Evolutionary conservation across 2,797 vertebrate genomes (phyloP).

Genomic region (Todus mexicanus): DNA sequence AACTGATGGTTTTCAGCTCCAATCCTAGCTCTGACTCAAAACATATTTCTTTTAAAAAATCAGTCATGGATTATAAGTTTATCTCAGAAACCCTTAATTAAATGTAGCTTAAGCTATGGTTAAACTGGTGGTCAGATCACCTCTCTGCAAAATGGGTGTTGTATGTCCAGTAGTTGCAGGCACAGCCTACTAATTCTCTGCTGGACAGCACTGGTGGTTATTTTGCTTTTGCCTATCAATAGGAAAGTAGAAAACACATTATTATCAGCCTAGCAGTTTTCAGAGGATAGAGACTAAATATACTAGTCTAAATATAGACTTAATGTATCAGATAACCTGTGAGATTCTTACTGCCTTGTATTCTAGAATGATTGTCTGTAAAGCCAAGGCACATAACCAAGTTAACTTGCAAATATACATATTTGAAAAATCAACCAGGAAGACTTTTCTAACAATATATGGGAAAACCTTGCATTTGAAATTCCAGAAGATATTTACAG

Average conservation of each 20-base stretch:
- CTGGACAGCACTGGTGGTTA: neutral
- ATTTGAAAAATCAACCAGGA: neutral
- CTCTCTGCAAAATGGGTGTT: neutral
- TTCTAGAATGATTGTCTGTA: neutral
- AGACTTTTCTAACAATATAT: neutral
- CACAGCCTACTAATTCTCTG: neutral
- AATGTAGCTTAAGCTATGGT: neutral
- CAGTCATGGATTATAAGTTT: neutral
- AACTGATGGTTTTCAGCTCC: neutral
- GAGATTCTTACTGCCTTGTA: neutral
- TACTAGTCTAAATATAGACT: neutral
- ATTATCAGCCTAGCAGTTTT: neutral
- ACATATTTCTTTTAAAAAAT: neutral
- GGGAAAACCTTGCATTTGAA: neutral
- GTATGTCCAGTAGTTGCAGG: neutral
- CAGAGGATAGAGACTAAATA: neutral
- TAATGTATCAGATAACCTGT: neutral
- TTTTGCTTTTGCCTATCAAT: neutral
- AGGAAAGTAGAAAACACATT: neutral
- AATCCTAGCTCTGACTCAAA: neutral
- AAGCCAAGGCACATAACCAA: neutral
- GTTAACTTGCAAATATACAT: neutral
- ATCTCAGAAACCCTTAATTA: neutral
- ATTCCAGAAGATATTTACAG: neutral
- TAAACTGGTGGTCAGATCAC: neutral